These are phyloP conservation scores for Drosophila falleni DNA, from an alignment of 2,888 invertebrate genomes.

Conservation along the genomic window DNA sequence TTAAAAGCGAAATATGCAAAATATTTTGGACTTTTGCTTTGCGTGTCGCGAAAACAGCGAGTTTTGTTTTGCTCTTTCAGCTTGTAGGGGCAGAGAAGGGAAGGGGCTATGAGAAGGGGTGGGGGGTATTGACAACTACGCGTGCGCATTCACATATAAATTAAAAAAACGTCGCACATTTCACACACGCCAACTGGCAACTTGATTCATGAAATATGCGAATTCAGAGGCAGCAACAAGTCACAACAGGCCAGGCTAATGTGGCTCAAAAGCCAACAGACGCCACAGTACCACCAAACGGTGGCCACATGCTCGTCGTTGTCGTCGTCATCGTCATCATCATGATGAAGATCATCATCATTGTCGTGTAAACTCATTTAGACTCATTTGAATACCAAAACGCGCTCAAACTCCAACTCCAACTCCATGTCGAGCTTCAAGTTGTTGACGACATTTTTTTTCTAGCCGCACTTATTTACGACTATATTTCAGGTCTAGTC, in stretches of 20 bases:
- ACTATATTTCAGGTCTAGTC: constrained; percentile 17
- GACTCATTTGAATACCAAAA: constrained; percentile 72
- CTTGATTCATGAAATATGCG: constrained; percentile 79
- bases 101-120: not conserved
- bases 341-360: constrained; percentile 8
- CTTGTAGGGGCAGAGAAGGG: not conserved
- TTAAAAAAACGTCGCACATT: constrained; percentile 77
- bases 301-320: constrained; percentile 21
- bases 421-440: constrained; percentile 23
- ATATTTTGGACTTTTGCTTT: constrained; percentile 66
- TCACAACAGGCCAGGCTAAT: constrained; percentile 39
- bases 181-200: constrained; percentile 65
- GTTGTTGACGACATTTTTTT: constrained; percentile 17
- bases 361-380: constrained; percentile 66
- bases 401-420: constrained; percentile 26
- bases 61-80: constrained; percentile 14
- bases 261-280: constrained; percentile 36
- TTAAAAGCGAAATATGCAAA: constrained; percentile 63
- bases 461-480: constrained; percentile 25
- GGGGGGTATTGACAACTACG: constrained; percentile 42
- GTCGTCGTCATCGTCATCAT: constrained; percentile 3
- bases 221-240: constrained; percentile 60
- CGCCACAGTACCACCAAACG: constrained; percentile 11
- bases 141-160: constrained; percentile 81
- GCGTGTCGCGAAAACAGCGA: constrained; percentile 51